These are phyloP conservation scores for Pontoporia blainvillei DNA, from an alignment of 2,113 vertebrate species.

Conservation along the genomic window DNA sequence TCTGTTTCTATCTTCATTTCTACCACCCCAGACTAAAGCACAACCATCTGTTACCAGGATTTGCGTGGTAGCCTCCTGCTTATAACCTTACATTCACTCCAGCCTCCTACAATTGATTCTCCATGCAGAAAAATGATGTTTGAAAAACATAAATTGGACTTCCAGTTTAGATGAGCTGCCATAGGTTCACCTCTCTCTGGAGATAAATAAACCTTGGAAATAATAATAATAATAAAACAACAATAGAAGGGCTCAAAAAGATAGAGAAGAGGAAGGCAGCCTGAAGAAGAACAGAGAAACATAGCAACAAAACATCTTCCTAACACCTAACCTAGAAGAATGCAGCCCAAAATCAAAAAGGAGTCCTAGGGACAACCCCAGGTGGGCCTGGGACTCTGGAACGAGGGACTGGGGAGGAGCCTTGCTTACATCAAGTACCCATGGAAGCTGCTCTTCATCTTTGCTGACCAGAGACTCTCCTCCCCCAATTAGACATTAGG, in stretches of 20 bases:
- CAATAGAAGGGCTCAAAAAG: neutral
- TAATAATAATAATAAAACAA: neutral
- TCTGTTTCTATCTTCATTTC: constrained; percentile 7
- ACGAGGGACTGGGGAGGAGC: neutral
- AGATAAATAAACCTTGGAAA: neutral
- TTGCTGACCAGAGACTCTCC: neutral
- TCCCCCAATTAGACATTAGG: neutral
- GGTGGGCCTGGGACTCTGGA: neutral
- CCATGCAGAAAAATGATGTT: neutral
- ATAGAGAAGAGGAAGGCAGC: neutral
- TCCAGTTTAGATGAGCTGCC: neutral
- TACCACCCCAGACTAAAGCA: neutral
- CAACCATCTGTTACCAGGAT: neutral
- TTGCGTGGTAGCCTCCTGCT: neutral
- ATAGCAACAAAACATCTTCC: neutral
- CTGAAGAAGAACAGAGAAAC: neutral
- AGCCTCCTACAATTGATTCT: neutral
- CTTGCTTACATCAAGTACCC: neutral
- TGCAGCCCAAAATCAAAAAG: neutral
- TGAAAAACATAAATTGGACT: constrained; percentile 17
- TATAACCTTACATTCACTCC: neutral
- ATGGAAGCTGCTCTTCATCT: neutral
- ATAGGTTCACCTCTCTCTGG: neutral
- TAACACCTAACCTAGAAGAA: neutral
- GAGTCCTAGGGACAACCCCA: neutral